Conservation (phyloP, 1,140 invertebrate species). For the Cotesia chilonis region DNA sequence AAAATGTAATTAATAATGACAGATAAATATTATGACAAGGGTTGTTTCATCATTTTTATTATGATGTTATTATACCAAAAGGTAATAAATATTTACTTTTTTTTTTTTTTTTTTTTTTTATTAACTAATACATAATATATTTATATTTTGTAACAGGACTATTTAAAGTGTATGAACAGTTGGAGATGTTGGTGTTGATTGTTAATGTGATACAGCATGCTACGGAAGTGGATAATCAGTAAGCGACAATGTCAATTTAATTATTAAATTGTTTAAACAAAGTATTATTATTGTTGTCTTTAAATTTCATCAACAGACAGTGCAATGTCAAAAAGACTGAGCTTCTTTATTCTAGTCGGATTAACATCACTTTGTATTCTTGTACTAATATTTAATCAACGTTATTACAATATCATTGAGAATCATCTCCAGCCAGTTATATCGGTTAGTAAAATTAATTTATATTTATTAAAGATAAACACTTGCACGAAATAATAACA, state of each 20-base stretch:
- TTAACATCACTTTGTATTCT: constrained; percentile 62
- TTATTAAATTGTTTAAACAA: too few relatives aligned
- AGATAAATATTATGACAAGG: too few relatives aligned
- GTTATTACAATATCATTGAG: constrained; percentile 60
- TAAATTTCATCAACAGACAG: constrained; percentile 37
- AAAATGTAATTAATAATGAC: too few relatives aligned
- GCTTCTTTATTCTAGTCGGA: constrained; percentile 61
- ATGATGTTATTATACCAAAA: too few relatives aligned
- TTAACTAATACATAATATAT: too few relatives aligned
- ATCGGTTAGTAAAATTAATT: constrained; percentile 57
- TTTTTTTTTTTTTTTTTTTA: too few relatives aligned
- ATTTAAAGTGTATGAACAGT: too few relatives aligned
- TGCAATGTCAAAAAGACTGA: constrained; percentile 58
- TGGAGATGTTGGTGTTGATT: too few relatives aligned
- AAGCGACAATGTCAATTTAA: not conserved
- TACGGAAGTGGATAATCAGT: not conserved
- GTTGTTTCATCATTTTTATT: too few relatives aligned
- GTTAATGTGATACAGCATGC: too few relatives aligned
- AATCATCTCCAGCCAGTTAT: constrained; percentile 58
- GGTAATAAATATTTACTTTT: too few relatives aligned
- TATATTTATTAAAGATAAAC: constrained; percentile 40
- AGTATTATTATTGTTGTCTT: not conserved
- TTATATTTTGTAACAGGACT: too few relatives aligned
- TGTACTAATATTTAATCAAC: constrained; percentile 62
- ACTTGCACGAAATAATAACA: constrained; percentile 47